Conservation (phyloP, 2,797 vertebrate species). For the Netta rufina region DNA sequence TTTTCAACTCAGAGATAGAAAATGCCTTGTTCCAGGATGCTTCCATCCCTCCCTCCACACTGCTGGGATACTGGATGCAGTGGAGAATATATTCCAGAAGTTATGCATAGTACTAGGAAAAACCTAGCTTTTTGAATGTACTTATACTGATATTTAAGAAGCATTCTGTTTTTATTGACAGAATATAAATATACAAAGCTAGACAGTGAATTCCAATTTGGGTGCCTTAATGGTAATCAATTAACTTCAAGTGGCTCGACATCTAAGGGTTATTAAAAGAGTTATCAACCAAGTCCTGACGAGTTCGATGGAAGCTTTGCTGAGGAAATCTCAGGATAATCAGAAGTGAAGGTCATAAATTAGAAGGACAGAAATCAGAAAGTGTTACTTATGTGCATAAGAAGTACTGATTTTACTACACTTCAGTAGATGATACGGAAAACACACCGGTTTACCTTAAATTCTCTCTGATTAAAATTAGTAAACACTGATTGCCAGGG, state of each 20-base stretch:
- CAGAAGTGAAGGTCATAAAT: not conserved
- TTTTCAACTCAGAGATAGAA: not conserved
- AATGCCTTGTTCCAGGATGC: not conserved
- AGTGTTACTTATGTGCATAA: not conserved
- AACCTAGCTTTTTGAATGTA: not conserved
- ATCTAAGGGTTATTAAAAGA: not conserved
- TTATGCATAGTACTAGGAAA: not conserved
- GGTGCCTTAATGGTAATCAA: not conserved
- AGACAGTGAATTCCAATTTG: not conserved
- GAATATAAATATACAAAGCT: not conserved
- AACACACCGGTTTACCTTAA: not conserved
- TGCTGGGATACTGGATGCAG: not conserved
- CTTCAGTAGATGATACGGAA: not conserved
- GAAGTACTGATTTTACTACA: not conserved
- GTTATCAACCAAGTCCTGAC: not conserved
- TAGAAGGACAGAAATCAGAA: not conserved
- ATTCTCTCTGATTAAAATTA: not conserved
- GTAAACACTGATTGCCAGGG: not conserved
- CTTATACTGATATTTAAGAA: not conserved
- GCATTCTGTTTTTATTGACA: not conserved
- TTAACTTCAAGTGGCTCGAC: not conserved
- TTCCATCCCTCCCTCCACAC: not conserved
- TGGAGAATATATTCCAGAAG: not conserved
- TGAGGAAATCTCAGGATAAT: not conserved
- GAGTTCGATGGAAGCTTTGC: not conserved